Evolutionary conservation across 2,888 invertebrate species (phyloP), one percentile per base, ranked within the genome.

Genomic region (Hydraecia micacea): DNA sequence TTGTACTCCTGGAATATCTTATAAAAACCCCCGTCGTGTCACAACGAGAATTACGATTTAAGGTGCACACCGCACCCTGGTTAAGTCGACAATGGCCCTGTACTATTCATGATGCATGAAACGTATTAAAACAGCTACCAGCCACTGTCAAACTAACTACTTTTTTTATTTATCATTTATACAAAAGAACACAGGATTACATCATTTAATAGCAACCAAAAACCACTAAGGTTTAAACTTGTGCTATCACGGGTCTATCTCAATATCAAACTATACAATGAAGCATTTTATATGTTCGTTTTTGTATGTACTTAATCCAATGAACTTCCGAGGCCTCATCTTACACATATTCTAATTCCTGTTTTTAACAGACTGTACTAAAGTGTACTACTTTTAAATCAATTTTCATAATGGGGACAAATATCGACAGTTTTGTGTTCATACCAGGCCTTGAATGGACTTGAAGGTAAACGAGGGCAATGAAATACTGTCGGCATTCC

Each of bases 401-500:
- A 65, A 9, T 32, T 73, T 52, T 21, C 21, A 36, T 28, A 39
- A 39, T 25, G 21, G 6, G 2, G 9, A 42, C 1, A 52, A 52
- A 25, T 67, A 52, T 67, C 11, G 3, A n/a, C 18, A 52, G 39
- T 2, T 70, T 70, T 21, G 15, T 63, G 28, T 46, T 76, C 90
- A 83, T 88, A 94, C 94, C 89, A 93, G 73, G 28, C 86, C 87
- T 25, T 85, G 73, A 36, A 80, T 13, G 2, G 90, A 68, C 52
- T 75, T 74, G 49, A 93, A 86, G 3, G 87, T 89, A 73, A 94
- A 93, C 13, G 77, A 39, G 0, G 94, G 93, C 32, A 93, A 42
- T n/a, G 63, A 76, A 8, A 93, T 75, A 2, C 58, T 58, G 1
- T 75, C 32, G 0, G 86, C 90, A 5, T 91, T 89, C 0, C 91